Base-by-base conservation (phyloP, 2,888 invertebrate genomes). In the Ophioninae sp. region DNA sequence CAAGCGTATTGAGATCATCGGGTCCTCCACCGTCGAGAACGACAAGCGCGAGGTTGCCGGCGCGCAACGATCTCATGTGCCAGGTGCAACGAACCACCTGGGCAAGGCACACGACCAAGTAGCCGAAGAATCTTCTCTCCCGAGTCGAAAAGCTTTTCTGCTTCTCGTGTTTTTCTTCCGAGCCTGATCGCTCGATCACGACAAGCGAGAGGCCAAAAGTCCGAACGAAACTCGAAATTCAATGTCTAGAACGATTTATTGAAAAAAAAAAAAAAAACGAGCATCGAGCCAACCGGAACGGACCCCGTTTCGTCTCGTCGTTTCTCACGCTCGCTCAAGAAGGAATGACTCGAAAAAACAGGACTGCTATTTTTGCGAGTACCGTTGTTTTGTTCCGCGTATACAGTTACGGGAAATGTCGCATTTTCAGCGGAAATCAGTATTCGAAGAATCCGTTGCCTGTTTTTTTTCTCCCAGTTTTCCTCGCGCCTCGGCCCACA, bases 41-140 rank as follows among this genome's bases (percentile, higher is more conserved):
- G 69, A 97, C 97, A 44, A 97, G 97, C 93, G 97, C 97, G 90
- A 96, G 97, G 92, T 96, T 97, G 83, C 97, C 97, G 6, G 96
- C 97, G 90, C 95, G 97, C 76, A 97, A 96, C 93, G 97, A 97
- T 91, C 94, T 97, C 91, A 97, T 97, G 96, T 95, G 95, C 37
- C 96, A 97, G 88, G 95, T 97, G 87, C 96, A 96, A 90, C 94
- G 97, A 86, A 96, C 96, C 8, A 95, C 96, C 85, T 97, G 97
- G 97, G 97, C 97, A 23, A 94, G 97, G 88, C 97, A 97, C 91
- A 98, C 97, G 41, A 97, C 97, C 51, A 97, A 97, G 93, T 97
- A 93, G 85, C 81, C 30, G n/a, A 80, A 59, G 10, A 39, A 20
- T 37, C 41, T 61, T 41, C n/a, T 80, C 44, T 10, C 56, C 39